Percentiles rank a stretch among this genome's conserved stretches.
Evolutionary conservation across 2,797 vertebrate genomes (phyloP).

Genomic region (Sciurus carolinensis): DNA sequence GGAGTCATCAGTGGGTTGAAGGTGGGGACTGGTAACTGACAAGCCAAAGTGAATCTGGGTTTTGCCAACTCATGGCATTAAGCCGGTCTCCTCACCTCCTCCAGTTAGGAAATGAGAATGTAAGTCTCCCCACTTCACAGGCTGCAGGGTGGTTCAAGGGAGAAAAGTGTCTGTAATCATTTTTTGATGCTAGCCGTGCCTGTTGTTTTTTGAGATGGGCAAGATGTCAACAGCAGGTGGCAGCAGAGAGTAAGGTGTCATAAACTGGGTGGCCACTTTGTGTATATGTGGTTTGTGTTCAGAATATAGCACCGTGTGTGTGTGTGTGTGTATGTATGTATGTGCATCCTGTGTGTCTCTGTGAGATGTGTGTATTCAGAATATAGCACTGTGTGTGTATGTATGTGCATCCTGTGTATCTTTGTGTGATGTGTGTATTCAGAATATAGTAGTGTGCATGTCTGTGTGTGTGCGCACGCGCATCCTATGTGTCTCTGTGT

Average conservation of each 20-base stretch:
- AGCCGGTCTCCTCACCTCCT: not conserved
- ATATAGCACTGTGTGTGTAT: not conserved
- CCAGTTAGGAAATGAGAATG: not conserved
- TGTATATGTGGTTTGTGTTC: not conserved
- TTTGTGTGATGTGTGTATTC: not conserved
- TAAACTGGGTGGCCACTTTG: not conserved
- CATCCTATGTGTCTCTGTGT: not conserved
- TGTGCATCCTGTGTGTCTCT: not conserved
- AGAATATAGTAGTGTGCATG: not conserved
- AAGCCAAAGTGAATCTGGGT: not conserved
- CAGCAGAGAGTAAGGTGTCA: not conserved
- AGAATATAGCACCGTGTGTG: not conserved
- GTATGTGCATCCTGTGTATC: not conserved
- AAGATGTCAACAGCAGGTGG: conserved; percentile 23
- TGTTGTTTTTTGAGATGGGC: not conserved
- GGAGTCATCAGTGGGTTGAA: not conserved
- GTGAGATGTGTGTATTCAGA: not conserved
- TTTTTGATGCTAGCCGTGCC: not conserved
- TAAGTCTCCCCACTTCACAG: not conserved
- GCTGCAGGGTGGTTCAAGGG: too few relatives aligned
- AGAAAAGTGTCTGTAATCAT: not conserved
- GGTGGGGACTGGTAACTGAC: not conserved
- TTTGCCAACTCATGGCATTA: not conserved
- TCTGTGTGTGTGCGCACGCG: not conserved
- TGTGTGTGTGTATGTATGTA: not conserved